These are phyloP conservation scores for Muschampia staudingeri DNA, from an alignment of 2,888 invertebrate species.

Conservation along the genomic window DNA sequence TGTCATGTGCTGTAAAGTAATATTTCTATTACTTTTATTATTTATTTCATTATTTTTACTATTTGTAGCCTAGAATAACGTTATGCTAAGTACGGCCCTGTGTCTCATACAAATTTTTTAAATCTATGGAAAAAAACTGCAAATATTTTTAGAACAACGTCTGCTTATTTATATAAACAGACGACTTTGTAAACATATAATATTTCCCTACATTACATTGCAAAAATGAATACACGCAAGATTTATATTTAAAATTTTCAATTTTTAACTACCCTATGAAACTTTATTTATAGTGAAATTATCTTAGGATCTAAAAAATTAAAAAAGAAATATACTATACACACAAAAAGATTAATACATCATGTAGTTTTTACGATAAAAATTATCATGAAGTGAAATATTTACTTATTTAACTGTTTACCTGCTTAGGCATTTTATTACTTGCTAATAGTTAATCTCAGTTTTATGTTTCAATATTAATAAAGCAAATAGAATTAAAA, in stretches of 20 bases:
- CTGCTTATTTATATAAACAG: conserved; percentile 42
- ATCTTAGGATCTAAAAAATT: neutral
- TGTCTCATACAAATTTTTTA: conserved; percentile 25
- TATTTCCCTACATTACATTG: conserved; percentile 31
- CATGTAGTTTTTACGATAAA: neutral
- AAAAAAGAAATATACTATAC: neutral
- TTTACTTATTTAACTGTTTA: no score
- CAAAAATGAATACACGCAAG: conserved; percentile 27
- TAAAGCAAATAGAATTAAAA: no score
- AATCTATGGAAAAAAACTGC: conserved; percentile 32
- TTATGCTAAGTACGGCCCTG: conserved; percentile 49
- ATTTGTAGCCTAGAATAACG: conserved; percentile 3
- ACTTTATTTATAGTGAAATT: neutral
- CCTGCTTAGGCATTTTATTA: no score
- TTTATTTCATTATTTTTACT: neutral
- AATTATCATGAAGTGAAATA: neutral
- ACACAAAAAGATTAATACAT: neutral
- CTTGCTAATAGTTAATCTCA: no score
- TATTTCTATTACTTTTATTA: neutral
- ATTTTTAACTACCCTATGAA: neutral
- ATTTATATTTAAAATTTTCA: conserved; percentile 35
- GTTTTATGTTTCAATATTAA: no score
- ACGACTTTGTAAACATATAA: conserved; percentile 40
- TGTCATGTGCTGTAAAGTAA: neutral
- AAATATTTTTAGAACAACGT: conserved; percentile 49